Percentiles rank a stretch among this genome's conserved stretches.
These are phyloP conservation scores for Scartelaos histophorus DNA, from an alignment of 2,113 vertebrate genomes.

Conservation along the genomic window DNA sequence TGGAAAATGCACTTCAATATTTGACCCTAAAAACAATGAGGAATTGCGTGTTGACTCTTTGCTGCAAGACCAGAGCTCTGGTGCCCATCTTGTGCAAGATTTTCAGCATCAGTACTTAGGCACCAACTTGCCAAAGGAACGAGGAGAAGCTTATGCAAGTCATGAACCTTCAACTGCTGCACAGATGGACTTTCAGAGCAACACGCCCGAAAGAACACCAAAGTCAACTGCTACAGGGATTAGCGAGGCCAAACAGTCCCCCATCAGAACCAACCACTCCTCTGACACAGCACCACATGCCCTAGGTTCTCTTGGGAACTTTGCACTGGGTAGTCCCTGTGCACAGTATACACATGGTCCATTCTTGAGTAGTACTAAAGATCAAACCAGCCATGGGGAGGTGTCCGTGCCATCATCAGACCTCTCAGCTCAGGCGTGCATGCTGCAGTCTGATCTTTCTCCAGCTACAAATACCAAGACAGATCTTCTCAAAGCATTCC, in stretches of 20 bases:
- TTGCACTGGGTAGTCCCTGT: constrained; percentile 75
- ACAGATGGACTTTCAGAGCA: constrained; percentile 72
- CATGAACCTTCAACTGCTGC: constrained; percentile 85
- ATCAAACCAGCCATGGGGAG: constrained; percentile 68
- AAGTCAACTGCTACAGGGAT: constrained; percentile 54
- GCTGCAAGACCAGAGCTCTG: constrained; percentile 78
- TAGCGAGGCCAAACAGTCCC: constrained; percentile 17
- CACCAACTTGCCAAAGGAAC: constrained; percentile 65
- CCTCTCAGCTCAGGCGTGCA: constrained; percentile 71
- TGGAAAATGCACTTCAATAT: constrained; percentile 82
- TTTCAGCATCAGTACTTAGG: constrained; percentile 66
- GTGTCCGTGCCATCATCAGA: constrained; percentile 71
- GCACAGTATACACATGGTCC: constrained; percentile 60
- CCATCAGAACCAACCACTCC: constrained; percentile 60
- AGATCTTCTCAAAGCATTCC: constrained; percentile 62
- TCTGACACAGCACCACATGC: constrained; percentile 72
- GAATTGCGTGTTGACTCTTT: constrained; percentile 90
- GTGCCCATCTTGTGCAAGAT: constrained; percentile 69
- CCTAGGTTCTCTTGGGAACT: constrained; percentile 83
- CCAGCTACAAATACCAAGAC: constrained; percentile 78
- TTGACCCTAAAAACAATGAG: constrained; percentile 78
- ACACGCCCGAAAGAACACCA: constrained; percentile 72
- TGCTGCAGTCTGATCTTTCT: constrained; percentile 85
- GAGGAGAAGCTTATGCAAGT: constrained; percentile 64
- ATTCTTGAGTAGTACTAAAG: constrained; percentile 74